Base-by-base conservation (phyloP, 2,797 vertebrate genomes). In the Sylvia borin region DNA sequence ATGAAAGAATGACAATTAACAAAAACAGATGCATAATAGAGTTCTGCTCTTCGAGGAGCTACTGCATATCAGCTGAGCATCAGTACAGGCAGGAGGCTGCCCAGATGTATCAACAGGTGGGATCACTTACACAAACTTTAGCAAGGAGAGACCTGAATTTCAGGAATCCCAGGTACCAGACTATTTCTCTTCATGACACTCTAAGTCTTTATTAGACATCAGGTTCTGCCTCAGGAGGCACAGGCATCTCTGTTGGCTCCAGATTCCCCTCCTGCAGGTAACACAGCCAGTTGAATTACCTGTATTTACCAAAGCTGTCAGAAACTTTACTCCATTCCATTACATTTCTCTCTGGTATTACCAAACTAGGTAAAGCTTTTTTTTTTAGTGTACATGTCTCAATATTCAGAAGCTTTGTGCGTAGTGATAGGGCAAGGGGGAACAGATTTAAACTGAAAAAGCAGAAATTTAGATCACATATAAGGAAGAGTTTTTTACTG, bases 241-340 rank as follows among this genome's bases (percentile, higher is more conserved):
- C 2, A 45, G 26, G 2, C 36, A 9, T 9, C 21, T 50, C 26
- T 47, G 3, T 14, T 45, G 12, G 45, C 17, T 32, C 12, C 3
- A 25, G 6, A 26, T 22, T 80, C 20, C 19, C 42, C 5, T 58
- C 22, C 50, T 36, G 10, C 16, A 42, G 6, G 32, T 24, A 38
- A 16, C 20, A 70, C 16, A 73, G 8, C 0, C 5, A 45, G 11
- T 0, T 21, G 10, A 66, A 15, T 42, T 43, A 3, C 29, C 6
- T 20, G 15, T 16, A 47, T 24, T 29, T 68, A 20, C 10, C 16
- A 38, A 20, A 40, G 11, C 11, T 82, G 5, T 25, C 32, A n/a
- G 22, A 24, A 16, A 16, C 4, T 82, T 91, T 82, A 9, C 22
- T 26, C 13, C 22, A 2, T 16, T 13, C 10, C 12, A 13, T 10